Evolutionary conservation across 2,888 invertebrate species (phyloP).

Genomic region (Pyrocoelia pectoralis): DNA sequence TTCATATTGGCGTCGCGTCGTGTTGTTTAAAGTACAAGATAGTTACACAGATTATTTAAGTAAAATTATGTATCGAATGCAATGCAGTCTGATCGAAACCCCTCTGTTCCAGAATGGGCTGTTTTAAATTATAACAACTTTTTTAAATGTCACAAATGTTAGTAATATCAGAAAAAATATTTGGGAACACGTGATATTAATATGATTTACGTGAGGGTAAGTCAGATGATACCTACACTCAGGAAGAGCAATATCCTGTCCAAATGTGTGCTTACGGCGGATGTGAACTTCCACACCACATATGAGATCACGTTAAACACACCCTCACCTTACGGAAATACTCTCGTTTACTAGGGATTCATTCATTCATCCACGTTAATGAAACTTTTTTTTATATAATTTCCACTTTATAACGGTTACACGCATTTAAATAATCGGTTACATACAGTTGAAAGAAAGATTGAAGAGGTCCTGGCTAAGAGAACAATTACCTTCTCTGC

Average conservation of each 20-base stretch:
- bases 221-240: slow-evolving; percentile 17
- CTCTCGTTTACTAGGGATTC: slow-evolving; percentile 8
- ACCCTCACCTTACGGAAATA: slow-evolving; percentile 27
- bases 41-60: too few relatives aligned
- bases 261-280: slow-evolving; percentile 30
- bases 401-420: background rate
- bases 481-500: slow-evolving; percentile 8
- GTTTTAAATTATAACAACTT: too few relatives aligned
- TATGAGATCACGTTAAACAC: slow-evolving; percentile 31
- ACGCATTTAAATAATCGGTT: slow-evolving; percentile 8
- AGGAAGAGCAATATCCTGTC: slow-evolving; percentile 31
- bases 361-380: background rate
- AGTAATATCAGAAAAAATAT: background rate
- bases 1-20: too few relatives aligned
- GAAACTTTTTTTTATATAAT: background rate
- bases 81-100: too few relatives aligned
- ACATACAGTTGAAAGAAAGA: background rate
- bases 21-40: too few relatives aligned
- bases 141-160: too few relatives aligned
- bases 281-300: slow-evolving; percentile 33
- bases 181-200: slow-evolving; percentile 9
- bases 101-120: too few relatives aligned
- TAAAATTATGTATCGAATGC: too few relatives aligned
- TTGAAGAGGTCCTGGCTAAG: background rate
- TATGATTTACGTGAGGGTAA: slow-evolving; percentile 18